A percentile compares a stretch with the other conserved stretches of the same genome.
Conservation (phyloP, 2,888 invertebrate species). For the Tuta absoluta region DNA sequence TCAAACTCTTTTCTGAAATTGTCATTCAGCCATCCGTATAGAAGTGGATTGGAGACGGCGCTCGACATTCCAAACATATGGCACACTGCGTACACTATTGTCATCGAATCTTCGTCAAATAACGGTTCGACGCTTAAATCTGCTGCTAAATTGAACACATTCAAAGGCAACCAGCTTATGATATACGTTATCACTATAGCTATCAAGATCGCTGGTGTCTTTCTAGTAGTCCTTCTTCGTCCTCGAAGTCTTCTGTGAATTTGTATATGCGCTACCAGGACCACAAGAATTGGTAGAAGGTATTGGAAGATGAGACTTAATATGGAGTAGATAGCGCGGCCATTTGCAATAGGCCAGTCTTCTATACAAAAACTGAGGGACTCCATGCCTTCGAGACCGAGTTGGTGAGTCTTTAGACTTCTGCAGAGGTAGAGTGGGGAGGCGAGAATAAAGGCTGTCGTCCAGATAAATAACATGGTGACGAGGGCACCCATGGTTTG, state of each 20-base stretch:
- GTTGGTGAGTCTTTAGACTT: constrained; percentile 81
- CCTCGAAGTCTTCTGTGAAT: constrained; percentile 89
- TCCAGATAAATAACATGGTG: constrained; percentile 87
- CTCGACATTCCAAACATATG: constrained; percentile 89
- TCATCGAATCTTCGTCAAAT: constrained; percentile 76
- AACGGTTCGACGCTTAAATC: constrained; percentile 81
- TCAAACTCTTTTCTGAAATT: constrained; percentile 95
- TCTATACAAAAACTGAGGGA: constrained; percentile 89
- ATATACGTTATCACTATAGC: constrained; percentile 94
- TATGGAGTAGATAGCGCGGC: constrained; percentile 90
- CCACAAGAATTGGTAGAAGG: constrained; percentile 90
- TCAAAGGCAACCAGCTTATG: constrained; percentile 94
- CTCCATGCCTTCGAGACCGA: constrained; percentile 79
- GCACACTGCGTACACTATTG: constrained; percentile 82
- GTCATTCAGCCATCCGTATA: constrained; percentile 97
- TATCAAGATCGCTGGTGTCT: constrained; percentile 93
- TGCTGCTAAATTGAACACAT: constrained; percentile 90
- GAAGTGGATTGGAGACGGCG: constrained; percentile 93
- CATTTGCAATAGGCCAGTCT: constrained; percentile 88
- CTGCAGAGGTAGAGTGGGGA: constrained; percentile 90
- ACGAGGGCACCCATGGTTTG: constrained; percentile 88
- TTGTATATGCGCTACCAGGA: constrained; percentile 89
- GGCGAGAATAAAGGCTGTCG: constrained; percentile 86
- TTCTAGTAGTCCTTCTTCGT: constrained; percentile 87
- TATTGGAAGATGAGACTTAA: constrained; percentile 93